A percentile compares a stretch with the other conserved stretches of the same genome.
Evolutionary conservation across 2,888 invertebrate species (phyloP).

Genomic region (Folsomia candida): DNA sequence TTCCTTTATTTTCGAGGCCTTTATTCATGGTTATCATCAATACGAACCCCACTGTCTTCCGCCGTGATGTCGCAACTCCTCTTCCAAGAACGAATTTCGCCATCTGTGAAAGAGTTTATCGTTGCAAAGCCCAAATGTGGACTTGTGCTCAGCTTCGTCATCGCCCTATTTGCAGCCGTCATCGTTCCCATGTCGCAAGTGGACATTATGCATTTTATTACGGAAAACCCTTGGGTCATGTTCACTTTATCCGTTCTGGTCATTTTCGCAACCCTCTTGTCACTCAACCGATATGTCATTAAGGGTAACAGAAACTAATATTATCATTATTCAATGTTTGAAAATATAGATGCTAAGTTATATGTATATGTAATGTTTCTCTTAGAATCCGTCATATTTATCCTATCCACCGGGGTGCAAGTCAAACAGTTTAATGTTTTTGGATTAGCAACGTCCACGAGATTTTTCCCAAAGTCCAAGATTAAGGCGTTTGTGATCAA

Average conservation of each 20-base stretch:
- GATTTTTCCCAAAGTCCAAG: constrained; percentile 43
- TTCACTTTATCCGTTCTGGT: too few species aligned
- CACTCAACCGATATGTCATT: neutral
- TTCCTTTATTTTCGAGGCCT: too few species aligned
- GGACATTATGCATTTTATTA: neutral
- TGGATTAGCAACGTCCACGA: constrained; percentile 40
- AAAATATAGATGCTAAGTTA: neutral
- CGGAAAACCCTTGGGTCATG: too few species aligned
- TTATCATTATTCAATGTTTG: neutral
- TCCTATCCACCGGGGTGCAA: constrained; percentile 48
- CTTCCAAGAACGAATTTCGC: neutral
- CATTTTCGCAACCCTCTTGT: too few species aligned
- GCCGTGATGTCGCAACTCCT: neutral
- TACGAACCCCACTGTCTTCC: neutral
- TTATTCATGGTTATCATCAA: too few species aligned
- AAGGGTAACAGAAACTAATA: too few species aligned
- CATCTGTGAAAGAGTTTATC: neutral
- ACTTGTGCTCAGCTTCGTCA: neutral
- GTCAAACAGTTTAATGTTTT: constrained; percentile 44
- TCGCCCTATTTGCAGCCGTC: neutral
- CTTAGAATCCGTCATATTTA: constrained; percentile 47
- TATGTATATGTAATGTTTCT: constrained; percentile 1
- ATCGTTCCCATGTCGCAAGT: too few species aligned
- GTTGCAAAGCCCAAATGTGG: neutral
- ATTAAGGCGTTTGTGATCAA: constrained; percentile 50